These are phyloP conservation scores for Aromia moschata DNA, from an alignment of 2,888 invertebrate genomes.

Conservation along the genomic window DNA sequence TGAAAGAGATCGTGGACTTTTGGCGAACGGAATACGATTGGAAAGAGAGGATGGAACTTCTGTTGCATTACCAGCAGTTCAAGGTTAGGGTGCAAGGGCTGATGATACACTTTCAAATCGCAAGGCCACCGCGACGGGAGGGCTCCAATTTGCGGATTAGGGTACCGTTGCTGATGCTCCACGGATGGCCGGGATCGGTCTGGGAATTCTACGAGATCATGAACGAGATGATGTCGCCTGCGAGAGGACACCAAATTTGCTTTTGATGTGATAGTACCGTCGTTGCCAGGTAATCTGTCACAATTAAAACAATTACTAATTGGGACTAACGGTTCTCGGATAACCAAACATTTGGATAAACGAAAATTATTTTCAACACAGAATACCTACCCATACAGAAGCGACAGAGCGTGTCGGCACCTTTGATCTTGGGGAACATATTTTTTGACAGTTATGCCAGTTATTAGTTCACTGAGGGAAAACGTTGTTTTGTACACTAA, in stretches of 20 bases:
- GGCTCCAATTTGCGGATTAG: conserved; percentile 63
- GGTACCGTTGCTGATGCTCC: conserved; percentile 77
- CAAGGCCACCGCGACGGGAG: conserved; percentile 64
- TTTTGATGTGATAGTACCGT: conserved; percentile 71
- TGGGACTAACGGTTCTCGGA: too few species aligned
- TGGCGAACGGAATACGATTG: conserved; percentile 81
- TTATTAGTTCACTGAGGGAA: too few species aligned
- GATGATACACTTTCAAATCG: conserved; percentile 67
- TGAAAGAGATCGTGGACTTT: conserved; percentile 75
- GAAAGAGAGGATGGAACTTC: conserved; percentile 70
- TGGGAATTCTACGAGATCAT: conserved; percentile 85
- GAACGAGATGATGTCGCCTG: conserved; percentile 71
- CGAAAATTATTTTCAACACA: too few species aligned
- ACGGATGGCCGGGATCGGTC: conserved; percentile 92
- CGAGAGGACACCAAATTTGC: conserved; percentile 66
- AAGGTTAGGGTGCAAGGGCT: conserved; percentile 77
- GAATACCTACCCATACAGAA: too few species aligned
- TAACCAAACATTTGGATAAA: too few species aligned
- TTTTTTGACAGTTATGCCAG: too few species aligned
- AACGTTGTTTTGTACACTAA: too few species aligned
- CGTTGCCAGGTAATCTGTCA: conserved; percentile 64
- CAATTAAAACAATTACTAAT: too few species aligned
- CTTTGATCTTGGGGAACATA: too few species aligned
- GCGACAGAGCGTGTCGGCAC: too few species aligned
- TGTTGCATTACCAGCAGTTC: conserved; percentile 76